A percentile compares a stretch with the other conserved stretches of the same genome.
phyloP scores from a whole-genome alignment of 2,888 invertebrate genomes.

The Galerucella pusilla region DNA sequence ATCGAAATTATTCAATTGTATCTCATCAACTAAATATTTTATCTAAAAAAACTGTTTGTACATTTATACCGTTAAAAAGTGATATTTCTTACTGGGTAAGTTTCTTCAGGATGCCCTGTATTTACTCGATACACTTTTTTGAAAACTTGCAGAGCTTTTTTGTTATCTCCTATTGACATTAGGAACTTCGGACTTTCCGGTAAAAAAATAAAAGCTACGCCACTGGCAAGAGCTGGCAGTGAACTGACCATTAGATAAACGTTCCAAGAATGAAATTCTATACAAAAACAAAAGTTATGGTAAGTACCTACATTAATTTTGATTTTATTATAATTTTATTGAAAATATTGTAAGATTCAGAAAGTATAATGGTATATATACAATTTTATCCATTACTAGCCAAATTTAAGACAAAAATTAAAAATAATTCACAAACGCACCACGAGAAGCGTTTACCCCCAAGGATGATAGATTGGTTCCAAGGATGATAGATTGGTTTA shows the following conservation, averaged over 20 bases:
- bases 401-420: no score
- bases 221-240: slow-evolving; percentile 75
- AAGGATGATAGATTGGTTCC: no score
- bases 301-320: no score
- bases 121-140: slow-evolving; percentile 74
- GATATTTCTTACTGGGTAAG: slow-evolving; percentile 72
- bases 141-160: slow-evolving; percentile 75
- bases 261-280: slow-evolving; percentile 73
- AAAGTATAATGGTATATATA: no score
- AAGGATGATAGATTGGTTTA: no score
- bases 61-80: background rate
- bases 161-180: slow-evolving; percentile 74
- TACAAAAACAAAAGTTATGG: slow-evolving; percentile 20
- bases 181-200: slow-evolving; percentile 86
- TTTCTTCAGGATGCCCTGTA: slow-evolving; percentile 70
- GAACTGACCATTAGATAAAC: slow-evolving; percentile 71
- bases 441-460: no score
- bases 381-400: no score
- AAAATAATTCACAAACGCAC: no score
- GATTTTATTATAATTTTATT: no score
- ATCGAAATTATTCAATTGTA: slow-evolving; percentile 40
- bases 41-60: slow-evolving; percentile 55
- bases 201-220: slow-evolving; percentile 70
- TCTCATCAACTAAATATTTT: slow-evolving; percentile 60
- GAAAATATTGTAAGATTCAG: no score